phyloP scores from a whole-genome alignment of 1,140 invertebrate genomes.

The Ladona fulva region DNA sequence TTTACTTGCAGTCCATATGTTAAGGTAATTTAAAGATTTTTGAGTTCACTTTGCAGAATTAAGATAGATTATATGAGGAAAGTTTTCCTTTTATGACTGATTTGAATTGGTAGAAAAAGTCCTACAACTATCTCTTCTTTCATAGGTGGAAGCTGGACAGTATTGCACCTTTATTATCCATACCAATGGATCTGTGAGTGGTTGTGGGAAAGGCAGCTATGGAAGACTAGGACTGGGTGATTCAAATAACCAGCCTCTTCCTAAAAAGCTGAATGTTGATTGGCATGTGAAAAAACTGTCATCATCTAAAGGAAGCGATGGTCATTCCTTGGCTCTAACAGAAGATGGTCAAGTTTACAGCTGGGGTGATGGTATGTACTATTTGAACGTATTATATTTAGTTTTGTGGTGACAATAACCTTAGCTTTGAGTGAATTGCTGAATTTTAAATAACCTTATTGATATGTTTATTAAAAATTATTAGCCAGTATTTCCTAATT shows the following conservation, averaged over 20 bases:
- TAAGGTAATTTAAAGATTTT: too few relatives aligned
- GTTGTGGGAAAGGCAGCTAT: constrained; percentile 52
- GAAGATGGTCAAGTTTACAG: constrained; percentile 49
- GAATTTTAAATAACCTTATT: too few relatives aligned
- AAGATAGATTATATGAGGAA: not conserved
- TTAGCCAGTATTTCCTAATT: too few relatives aligned
- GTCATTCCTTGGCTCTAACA: constrained; percentile 49
- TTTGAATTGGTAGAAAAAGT: not conserved
- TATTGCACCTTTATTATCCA: constrained; percentile 57
- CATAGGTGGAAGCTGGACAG: constrained; percentile 53
- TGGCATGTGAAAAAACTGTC: constrained; percentile 38
- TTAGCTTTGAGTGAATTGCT: too few relatives aligned
- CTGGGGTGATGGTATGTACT: constrained; percentile 51
- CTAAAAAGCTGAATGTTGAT: constrained; percentile 42
- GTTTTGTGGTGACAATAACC: too few relatives aligned
- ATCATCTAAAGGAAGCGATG: constrained; percentile 51
- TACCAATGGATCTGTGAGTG: constrained; percentile 45
- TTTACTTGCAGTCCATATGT: too few relatives aligned
- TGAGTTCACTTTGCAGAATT: too few relatives aligned
- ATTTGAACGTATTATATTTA: too few relatives aligned
- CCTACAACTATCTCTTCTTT: constrained; percentile 15
- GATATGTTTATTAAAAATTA: too few relatives aligned
- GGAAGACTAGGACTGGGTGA: constrained; percentile 47
- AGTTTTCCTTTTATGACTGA: not conserved
- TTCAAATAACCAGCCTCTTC: constrained; percentile 44